Percentiles rank a stretch among this genome's conserved stretches.
phyloP scores from a whole-genome alignment of 2,888 invertebrate genomes.

The Cryptocephalus moraei region DNA sequence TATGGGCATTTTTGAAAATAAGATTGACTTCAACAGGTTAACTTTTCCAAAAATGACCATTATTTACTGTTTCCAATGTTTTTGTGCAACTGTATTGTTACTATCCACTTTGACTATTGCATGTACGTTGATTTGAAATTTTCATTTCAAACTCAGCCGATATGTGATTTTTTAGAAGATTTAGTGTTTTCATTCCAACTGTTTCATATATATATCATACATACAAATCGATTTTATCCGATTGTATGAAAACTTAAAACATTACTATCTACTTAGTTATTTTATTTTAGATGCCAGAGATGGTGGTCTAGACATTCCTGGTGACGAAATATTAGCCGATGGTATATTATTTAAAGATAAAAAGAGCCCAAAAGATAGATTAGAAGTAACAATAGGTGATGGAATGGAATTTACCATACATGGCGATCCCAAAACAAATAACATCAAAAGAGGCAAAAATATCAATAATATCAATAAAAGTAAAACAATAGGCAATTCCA shows the following conservation, averaged over 20 bases:
- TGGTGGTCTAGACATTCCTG: constrained; percentile 39
- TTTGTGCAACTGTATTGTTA: too few species aligned
- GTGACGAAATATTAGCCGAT: constrained; percentile 66
- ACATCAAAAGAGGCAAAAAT: constrained; percentile 72
- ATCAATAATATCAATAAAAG: constrained; percentile 54
- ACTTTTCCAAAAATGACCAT: too few species aligned
- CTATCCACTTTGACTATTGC: too few species aligned
- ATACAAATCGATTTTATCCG: not conserved
- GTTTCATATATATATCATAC: constrained; percentile 6
- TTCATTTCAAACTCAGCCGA: not conserved
- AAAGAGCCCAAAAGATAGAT: constrained; percentile 74
- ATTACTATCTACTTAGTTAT: too few species aligned
- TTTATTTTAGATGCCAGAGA: constrained; percentile 48
- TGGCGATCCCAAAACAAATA: constrained; percentile 68
- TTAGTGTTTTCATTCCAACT: constrained; percentile 19
- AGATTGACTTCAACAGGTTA: too few species aligned
- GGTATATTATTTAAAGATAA: constrained; percentile 79
- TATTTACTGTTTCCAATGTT: too few species aligned
- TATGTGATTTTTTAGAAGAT: not conserved
- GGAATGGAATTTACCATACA: constrained; percentile 92
- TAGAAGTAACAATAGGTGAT: constrained; percentile 85
- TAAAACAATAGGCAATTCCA: constrained; percentile 66
- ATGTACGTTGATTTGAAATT: too few species aligned
- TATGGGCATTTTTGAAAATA: too few species aligned
- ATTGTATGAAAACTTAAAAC: not conserved